These are phyloP conservation scores for Sclerodermus sp. DNA, from an alignment of 2,888 invertebrate genomes.

Conservation along the genomic window DNA sequence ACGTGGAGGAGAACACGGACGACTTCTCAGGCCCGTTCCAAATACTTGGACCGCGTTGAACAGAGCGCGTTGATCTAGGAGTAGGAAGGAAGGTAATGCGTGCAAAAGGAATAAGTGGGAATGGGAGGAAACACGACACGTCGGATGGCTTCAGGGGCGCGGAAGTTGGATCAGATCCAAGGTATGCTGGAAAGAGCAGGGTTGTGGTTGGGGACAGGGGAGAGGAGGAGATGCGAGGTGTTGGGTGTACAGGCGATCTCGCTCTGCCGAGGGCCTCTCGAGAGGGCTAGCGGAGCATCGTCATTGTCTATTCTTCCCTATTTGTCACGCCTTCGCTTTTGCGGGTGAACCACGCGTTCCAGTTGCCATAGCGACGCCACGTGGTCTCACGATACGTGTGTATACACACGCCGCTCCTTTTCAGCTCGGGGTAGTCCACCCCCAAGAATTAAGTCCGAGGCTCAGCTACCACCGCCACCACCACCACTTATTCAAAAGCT, in stretches of 20 bases:
- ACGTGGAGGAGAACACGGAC: no score
- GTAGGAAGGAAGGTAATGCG: constrained; percentile 8
- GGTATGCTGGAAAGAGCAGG: constrained; percentile 19
- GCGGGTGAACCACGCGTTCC: constrained; percentile 27
- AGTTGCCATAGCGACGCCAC: constrained; percentile 41
- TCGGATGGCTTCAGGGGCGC: constrained; percentile 15
- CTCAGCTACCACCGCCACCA: no score
- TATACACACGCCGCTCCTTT: no score
- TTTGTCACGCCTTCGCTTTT: constrained; percentile 47
- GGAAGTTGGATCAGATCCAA: constrained; percentile 32
- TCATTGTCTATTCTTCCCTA: constrained; percentile 50
- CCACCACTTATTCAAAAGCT: no score
- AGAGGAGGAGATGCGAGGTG: constrained; percentile 19
- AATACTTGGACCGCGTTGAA: no score
- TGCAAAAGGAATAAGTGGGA: constrained; percentile 3
- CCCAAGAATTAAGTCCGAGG: no score
- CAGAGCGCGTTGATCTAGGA: no score
- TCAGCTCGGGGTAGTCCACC: no score
- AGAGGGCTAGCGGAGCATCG: constrained; percentile 32
- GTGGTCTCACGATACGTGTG: no score
- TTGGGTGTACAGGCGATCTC: constrained; percentile 26
- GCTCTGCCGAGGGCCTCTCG: constrained; percentile 18
- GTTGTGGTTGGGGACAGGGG: constrained; percentile 5
- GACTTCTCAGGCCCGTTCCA: no score
- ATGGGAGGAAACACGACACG: constrained; percentile 22